These are phyloP conservation scores for Drosophila siamana DNA, from an alignment of 2,888 invertebrate species.

Conservation along the genomic window DNA sequence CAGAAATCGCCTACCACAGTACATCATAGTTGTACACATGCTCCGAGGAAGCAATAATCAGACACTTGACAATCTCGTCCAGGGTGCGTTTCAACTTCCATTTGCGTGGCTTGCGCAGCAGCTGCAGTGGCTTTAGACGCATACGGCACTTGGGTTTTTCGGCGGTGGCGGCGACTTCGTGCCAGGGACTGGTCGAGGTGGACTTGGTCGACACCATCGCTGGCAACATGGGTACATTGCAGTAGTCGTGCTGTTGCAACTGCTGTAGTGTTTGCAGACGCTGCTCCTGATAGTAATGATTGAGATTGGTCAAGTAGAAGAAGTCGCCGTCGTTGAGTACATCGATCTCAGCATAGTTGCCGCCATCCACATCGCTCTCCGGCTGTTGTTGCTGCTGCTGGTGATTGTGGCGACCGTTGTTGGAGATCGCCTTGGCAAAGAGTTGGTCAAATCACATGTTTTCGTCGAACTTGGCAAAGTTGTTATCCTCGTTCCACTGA, in stretches of 20 bases:
- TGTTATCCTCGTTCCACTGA: slow-evolving; percentile 84
- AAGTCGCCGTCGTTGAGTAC: slow-evolving; percentile 77
- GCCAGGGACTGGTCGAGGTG: slow-evolving; percentile 73
- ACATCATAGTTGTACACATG: slow-evolving; percentile 75
- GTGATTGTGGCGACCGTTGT: slow-evolving; percentile 7
- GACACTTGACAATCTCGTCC: slow-evolving; percentile 71
- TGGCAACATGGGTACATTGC: slow-evolving; percentile 54
- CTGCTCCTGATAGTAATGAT: slow-evolving; percentile 79
- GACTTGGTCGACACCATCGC: slow-evolving; percentile 39
- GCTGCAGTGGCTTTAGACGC: slow-evolving; percentile 50
- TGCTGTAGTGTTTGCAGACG: slow-evolving; percentile 49
- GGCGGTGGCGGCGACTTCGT: slow-evolving; percentile 28
- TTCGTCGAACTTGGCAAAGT: slow-evolving; percentile 86
- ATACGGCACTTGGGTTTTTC: slow-evolving; percentile 26
- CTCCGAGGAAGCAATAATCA: slow-evolving; percentile 71
- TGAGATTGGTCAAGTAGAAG: slow-evolving; percentile 80
- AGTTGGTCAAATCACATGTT: slow-evolving; percentile 85
- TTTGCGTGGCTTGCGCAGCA: slow-evolving; percentile 78
- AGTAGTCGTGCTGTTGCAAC: slow-evolving; percentile 50
- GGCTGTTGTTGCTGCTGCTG: slow-evolving; percentile 23
- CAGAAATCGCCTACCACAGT: slow-evolving; percentile 62
- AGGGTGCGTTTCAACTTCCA: slow-evolving; percentile 76
- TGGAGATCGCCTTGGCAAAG: slow-evolving; percentile 69
- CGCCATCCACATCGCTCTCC: slow-evolving; percentile 47
- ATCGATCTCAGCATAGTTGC: slow-evolving; percentile 81